These are phyloP conservation scores for Eudyptes chrysolophus DNA, from an alignment of 2,113 vertebrate genomes.

Conservation along the genomic window DNA sequence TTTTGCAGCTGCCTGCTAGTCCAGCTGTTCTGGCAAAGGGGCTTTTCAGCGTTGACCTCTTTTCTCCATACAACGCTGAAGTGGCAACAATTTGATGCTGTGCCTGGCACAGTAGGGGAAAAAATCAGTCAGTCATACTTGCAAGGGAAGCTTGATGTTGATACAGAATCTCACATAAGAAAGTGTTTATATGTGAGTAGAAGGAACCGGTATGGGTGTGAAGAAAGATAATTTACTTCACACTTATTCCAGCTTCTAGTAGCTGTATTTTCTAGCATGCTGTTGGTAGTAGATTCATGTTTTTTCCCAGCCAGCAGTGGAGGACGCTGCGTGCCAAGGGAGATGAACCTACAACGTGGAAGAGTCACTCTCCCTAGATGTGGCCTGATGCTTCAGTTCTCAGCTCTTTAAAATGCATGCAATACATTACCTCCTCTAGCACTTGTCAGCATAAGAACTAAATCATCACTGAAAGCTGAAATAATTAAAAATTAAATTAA, in stretches of 20 bases:
- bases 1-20: not conserved
- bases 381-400: not conserved
- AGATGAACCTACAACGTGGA: not conserved
- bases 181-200: not conserved
- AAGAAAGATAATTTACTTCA: not conserved
- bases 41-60: not conserved
- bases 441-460: not conserved
- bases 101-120: not conserved
- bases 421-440: not conserved
- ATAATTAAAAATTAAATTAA: not conserved
- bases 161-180: rapidly evolving
- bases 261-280: not conserved
- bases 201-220: rapidly evolving
- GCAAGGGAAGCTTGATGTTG: not conserved
- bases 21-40: not conserved
- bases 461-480: not conserved
- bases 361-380: not conserved
- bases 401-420: not conserved
- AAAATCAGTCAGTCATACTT: not conserved
- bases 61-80: not conserved
- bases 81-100: rapidly evolving
- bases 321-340: not conserved
- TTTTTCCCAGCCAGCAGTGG: not conserved
- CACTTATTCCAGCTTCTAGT: not conserved
- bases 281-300: rapidly evolving